Base-by-base conservation (phyloP, 2,797 vertebrate genomes). In the Hyperoplus immaculatus region DNA sequence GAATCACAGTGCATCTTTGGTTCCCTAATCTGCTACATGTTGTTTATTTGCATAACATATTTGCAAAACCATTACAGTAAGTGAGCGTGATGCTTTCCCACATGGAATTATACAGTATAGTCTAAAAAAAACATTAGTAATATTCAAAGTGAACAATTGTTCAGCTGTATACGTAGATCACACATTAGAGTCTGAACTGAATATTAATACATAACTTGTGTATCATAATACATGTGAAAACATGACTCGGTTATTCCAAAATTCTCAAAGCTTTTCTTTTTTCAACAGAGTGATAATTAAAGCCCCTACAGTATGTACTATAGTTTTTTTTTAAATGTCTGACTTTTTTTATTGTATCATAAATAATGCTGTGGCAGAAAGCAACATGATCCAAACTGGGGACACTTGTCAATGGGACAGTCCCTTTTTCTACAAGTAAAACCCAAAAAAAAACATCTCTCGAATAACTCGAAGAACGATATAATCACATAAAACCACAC, bases 21-120 rank as follows among this genome's bases (percentile, higher is more conserved):
- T 50, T 82, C 54, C 46, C 73, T 80, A 75, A 87, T 84, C 69
- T 75, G 49, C 55, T 45, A n/a, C 71, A 29, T 81, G 54, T 57
- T 63, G 21, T 75, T 67, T 75, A 87, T 88, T 86, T 85, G 72
- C 77, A 88, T 81, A 66, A 77, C 81, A 83, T 76, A 74, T 78
- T 83, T 72, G 46, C 60, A 61, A 85, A 72, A 55, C 46, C 66
- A 80, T 61, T 67, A 57, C 56, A 38, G 39, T 16, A 59, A 64
- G 29, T n/a, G 59, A 64, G 38, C 36, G 14, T 64, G 49, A 77
- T 14, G 56, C 64, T n/a, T 15, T 72, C 49, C 39, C 43, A 60
- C 72, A 54, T 80, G 50, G 66, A 60, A 72, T 82, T 80, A 72
- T 56, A 61, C 72, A 77, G 36, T 76, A 38, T 29, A 77, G 65